Evolutionary conservation across 2,888 invertebrate genomes (phyloP), one percentile per base, ranked within the genome.

Genomic region (Tuberolachnus salignus): DNA sequence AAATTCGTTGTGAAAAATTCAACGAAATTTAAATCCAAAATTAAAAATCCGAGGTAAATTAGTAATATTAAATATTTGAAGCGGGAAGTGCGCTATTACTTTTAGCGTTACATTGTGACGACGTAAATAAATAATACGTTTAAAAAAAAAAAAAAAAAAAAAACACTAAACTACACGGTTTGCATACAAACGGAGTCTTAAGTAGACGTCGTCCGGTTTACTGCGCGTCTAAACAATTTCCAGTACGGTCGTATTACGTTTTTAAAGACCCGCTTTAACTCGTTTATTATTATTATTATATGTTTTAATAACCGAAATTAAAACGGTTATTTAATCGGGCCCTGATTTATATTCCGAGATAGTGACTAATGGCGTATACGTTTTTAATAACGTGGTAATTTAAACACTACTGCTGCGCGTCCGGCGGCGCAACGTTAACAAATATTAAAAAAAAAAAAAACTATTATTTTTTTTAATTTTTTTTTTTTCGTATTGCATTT

Each of bases 361-460:
- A 67, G 57, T 26, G 26, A 34, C 46, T 53, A 42, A 74, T 16
- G 73, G 53, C 73, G 64, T 67, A 67, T 75, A 59, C 67, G 67
- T 66, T 75, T 75, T 75, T 75, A 75, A 75, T 67, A 75, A 75
- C 75, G 75, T 44, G 75, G 75, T 67, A 75, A 75, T 75, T 75
- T 57, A 44, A 49, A 67, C 75, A 34, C 34, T 34, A 34, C 34
- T 34, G 14, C 46, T 14, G 23, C 13, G 55, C 66, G 46, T 34
- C 66, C 19, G 42, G 46, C 19, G 42, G 46, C 57, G 34, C 13
- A 49, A 72, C 34, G 61, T 51, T 34, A 21, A 72, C 72, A 61
- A 34, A 72, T 72, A 46, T 34, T 59, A 21, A 49, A 26, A 46
- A 46, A 59, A 71, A 55, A 13, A 49, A 46, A 59, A 71, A 59